Base-by-base conservation (phyloP, 2,113 vertebrate species). In the Semnornis frantzii region DNA sequence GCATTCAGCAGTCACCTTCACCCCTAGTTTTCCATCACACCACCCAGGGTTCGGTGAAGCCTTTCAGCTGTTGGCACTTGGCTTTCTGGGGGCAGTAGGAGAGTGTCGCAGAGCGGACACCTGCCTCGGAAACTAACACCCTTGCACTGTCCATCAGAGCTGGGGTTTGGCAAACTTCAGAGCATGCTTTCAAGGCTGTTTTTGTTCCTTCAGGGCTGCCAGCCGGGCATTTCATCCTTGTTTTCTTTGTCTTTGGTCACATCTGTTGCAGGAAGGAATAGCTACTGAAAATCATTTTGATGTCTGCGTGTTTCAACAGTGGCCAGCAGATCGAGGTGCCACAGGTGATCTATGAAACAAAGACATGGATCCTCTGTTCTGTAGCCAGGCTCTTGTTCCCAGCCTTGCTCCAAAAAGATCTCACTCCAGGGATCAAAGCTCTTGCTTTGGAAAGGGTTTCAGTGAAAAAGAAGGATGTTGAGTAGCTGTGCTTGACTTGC, bases 191-290 rank as follows among this genome's bases (percentile, higher is more conserved):
- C 90, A 63, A 83, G 85, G 84, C 91, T 82, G 85, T 8, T 91
- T 93, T 74, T 87, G 80, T 85, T 95, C 87, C 93, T 85, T 84
- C 77, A 4, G 74, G 90, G 82, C 72, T 82, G 82, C 60, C 66
- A 8, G 87, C 91, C 93, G 86, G 89, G 12, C 65, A 10, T 63
- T 77, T 83, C 77, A 76, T 62, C 92, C 74, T 78, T 50, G 65
- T 88, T 95, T 90, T 28, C 82, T 94, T 94, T 96, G 60, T 90
- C 85, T 96, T 68, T 94, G 90, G 68, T 79, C 68, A 83, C 33
- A 23, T 89, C 44, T 77, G 60, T 33, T 5, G 21, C 52, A 71
- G 80, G 82, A 86, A 87, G 76, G 85, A 87, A 78, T 42, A 82
- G 82, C 48, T 63, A 18, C 81, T 85, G 73, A 81, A 91, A 87